Evolutionary conservation across 2,888 invertebrate genomes (phyloP).

Genomic region (Caenorhabditis becei): DNA sequence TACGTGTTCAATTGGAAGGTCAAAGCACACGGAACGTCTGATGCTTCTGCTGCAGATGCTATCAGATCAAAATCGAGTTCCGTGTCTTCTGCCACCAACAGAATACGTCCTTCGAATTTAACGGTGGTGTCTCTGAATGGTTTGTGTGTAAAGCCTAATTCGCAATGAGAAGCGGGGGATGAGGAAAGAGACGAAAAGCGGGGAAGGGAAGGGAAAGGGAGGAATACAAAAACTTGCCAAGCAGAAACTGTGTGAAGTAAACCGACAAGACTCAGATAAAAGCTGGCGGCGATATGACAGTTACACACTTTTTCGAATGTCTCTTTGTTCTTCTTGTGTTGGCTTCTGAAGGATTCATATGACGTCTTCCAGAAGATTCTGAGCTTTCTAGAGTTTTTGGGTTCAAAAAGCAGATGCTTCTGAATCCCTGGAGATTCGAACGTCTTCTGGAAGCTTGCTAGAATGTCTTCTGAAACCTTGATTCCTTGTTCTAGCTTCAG

Average conservation of each 20-base stretch:
- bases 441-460: no score
- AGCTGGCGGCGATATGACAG: background rate
- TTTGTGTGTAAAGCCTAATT: slow-evolving; percentile 54
- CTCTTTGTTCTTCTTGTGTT: background rate
- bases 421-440: no score
- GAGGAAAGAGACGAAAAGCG: background rate
- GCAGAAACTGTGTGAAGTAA: slow-evolving; percentile 42
- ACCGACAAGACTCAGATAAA: background rate
- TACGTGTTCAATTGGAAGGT: slow-evolving; percentile 42
- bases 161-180: no score
- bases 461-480: no score
- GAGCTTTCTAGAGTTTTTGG: no score
- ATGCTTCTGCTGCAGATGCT: background rate
- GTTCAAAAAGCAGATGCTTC: no score
- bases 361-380: no score
- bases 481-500: no score
- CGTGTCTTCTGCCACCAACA: background rate
- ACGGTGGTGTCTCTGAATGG: slow-evolving; percentile 29
- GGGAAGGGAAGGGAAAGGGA: slow-evolving; percentile 1
- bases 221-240: slow-evolving; percentile 51
- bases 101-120: slow-evolving; percentile 37
- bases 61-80: slow-evolving; percentile 32
- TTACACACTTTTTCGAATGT: slow-evolving; percentile 6
- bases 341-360: background rate
- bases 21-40: slow-evolving; percentile 35